These are phyloP conservation scores for Acropora tenuis DNA, from an alignment of 64 coral and sea anemone genomes.

Conservation along the genomic window DNA sequence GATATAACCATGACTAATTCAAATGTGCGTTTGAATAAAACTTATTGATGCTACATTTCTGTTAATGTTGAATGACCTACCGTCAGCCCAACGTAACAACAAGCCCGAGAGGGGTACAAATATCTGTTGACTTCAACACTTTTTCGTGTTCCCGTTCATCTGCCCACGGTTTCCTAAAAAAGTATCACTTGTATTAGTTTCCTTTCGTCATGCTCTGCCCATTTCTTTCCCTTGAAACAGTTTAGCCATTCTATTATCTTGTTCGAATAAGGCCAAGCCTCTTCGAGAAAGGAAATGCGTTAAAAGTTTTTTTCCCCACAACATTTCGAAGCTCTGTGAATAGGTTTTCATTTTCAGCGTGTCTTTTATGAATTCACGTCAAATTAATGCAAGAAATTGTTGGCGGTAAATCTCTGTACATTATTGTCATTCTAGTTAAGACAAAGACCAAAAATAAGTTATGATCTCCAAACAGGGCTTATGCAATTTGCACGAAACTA, in stretches of 20 bases:
- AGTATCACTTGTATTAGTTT: too few relatives aligned
- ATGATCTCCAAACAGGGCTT: background rate
- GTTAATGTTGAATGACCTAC: too few relatives aligned
- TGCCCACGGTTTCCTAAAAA: slow-evolving; percentile 2
- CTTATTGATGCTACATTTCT: too few relatives aligned
- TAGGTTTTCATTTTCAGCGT: too few relatives aligned
- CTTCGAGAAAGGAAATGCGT: background rate
- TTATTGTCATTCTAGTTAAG: background rate
- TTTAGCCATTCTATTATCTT: background rate
- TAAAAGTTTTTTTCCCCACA: background rate
- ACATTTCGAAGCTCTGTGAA: too few relatives aligned
- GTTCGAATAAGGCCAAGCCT: background rate
- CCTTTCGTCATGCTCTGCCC: background rate
- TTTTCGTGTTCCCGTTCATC: background rate
- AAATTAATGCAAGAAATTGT: background rate
- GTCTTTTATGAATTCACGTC: too few relatives aligned
- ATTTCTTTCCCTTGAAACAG: background rate
- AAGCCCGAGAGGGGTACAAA: too few relatives aligned
- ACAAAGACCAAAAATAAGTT: slow-evolving; percentile 7
- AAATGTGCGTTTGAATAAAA: too few relatives aligned
- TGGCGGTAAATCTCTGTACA: background rate
- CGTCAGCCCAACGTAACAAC: too few relatives aligned
- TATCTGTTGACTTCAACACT: background rate
- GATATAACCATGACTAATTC: too few relatives aligned
- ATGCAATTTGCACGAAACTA: background rate